Evolutionary conservation across 2,113 vertebrate genomes (phyloP), one percentile per base, ranked within the genome.

Genomic region (Glaucidium brasilianum): DNA sequence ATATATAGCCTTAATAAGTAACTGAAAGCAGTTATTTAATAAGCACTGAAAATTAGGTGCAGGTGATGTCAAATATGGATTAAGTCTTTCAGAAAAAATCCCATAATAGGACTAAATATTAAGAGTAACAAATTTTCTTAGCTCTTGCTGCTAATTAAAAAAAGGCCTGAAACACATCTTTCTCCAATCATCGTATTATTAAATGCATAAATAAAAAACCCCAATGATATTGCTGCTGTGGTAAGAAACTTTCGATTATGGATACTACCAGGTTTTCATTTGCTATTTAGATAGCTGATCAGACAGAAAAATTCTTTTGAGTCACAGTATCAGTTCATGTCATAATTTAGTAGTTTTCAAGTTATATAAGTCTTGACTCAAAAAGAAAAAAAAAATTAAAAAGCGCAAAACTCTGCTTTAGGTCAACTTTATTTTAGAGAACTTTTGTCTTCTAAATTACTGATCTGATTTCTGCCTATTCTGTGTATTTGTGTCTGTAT

Each of bases 1-100:
- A 93, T 85, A 90, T 90, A 96, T 85, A 94, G n/a, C 62, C 71
- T 92, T 90, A 94, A 95, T 96, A 97, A 96, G 74, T 90, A 73
- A 79, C 74, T 41, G 78, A 95, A 96, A 83, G 19, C 32, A 90
- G 50, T 90, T 93, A 92, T 96, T 96, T 73, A 95, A 93, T 90
- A 96, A 91, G 30, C 27, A 85, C 78, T 35, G 67, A 90, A 95
- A 94, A 96, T 95, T 95, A 93, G 62, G 56, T 72, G 49, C 58
- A 91, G 56, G 64, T 92, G 56, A 92, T 81, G 52, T 94, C 56
- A 87, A 87, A 92, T 90, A 95, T 32, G 29, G 73, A 95, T 96
- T 95, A 95, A 90, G 23, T 58, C 78, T 90, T 94, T 92, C 50
- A 88, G 63, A 76, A 67, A 77, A 79, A 45, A 52, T 32, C 25